phyloP scores from a whole-genome alignment of 2,888 invertebrate species.

The Heterodera filipjevi region DNA sequence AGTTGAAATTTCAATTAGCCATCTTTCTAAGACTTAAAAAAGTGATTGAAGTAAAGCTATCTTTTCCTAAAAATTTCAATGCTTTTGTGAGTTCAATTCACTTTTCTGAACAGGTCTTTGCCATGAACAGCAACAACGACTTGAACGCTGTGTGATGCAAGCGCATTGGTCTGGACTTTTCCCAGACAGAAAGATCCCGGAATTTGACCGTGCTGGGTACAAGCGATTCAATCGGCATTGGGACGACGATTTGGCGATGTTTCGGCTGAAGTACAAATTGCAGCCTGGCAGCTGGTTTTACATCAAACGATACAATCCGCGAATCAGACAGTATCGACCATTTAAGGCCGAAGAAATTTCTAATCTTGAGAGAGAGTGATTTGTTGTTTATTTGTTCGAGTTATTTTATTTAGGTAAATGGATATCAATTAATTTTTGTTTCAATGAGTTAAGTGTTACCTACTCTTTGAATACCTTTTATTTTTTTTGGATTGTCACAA shows the following conservation, averaged over 20 bases:
- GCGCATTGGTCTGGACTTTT: constrained; percentile 64
- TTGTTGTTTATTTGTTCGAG: not conserved
- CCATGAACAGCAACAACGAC: constrained; percentile 55
- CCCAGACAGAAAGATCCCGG: constrained; percentile 67
- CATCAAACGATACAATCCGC: constrained; percentile 54
- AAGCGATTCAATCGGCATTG: constrained; percentile 62
- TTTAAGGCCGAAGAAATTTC: constrained; percentile 1
- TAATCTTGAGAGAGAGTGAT: constrained; percentile 3
- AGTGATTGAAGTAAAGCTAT: no score
- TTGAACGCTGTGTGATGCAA: constrained; percentile 64
- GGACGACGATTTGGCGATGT: constrained; percentile 62
- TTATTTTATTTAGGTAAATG: constrained; percentile 21
- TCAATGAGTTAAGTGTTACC: no score
- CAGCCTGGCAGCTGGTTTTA: constrained; percentile 59
- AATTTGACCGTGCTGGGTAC: constrained; percentile 60
- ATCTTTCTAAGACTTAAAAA: no score
- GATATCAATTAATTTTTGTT: no score
- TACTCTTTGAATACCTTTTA: not conserved
- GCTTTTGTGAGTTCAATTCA: constrained; percentile 5
- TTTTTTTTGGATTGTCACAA: not conserved
- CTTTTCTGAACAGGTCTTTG: constrained; percentile 46
- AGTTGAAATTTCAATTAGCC: not conserved
- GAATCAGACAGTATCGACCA: constrained; percentile 28
- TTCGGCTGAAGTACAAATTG: constrained; percentile 52
- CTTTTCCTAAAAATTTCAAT: no score